These are phyloP conservation scores for Glaucomys volans DNA, from an alignment of 2,113 vertebrate species.

Conservation along the genomic window DNA sequence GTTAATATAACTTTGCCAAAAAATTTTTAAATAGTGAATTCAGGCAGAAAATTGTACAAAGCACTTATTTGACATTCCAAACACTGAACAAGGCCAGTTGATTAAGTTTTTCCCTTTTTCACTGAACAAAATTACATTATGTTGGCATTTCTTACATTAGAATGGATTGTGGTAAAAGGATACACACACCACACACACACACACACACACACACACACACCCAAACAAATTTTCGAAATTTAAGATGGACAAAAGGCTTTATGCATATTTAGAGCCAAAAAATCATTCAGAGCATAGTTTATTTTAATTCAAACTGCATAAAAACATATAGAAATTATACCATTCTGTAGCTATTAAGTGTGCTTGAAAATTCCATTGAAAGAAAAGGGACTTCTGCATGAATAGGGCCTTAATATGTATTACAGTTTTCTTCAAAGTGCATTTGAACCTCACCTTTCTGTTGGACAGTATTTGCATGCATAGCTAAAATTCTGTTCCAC, in stretches of 20 bases:
- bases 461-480: background rate
- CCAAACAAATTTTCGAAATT: conserved; percentile 20
- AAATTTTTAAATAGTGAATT: background rate
- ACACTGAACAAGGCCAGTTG: background rate
- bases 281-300: background rate
- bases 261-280: background rate
- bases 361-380: conserved; percentile 8
- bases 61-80: background rate
- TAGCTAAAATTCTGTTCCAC: background rate
- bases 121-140: background rate
- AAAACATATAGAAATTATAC: background rate
- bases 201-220: background rate
- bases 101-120: background rate
- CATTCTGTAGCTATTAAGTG: background rate
- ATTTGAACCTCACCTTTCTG: background rate
- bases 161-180: background rate
- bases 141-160: background rate
- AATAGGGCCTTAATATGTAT: background rate
- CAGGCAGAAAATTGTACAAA: background rate
- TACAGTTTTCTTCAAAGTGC: background rate
- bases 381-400: background rate
- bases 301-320: conserved; percentile 58
- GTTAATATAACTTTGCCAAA: background rate
- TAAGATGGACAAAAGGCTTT: background rate
- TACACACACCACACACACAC: no score